Evolutionary conservation across 1,140 invertebrate genomes (phyloP).

Genomic region (Meloidogyne hapla): DNA sequence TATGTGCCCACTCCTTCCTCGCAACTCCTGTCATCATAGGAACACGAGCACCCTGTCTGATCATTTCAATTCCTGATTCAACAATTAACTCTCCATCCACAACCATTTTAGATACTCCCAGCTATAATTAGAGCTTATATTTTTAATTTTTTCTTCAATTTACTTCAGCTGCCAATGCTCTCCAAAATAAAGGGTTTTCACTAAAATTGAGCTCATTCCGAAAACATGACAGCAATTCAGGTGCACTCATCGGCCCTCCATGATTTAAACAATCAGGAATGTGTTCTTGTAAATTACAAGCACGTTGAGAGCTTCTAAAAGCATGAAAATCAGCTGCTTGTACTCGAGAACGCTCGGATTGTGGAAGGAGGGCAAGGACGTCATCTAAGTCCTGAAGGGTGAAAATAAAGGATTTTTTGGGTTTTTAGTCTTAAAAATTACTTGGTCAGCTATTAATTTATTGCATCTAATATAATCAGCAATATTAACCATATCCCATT

Average conservation of each 20-base stretch:
- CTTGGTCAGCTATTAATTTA: constrained; percentile 50
- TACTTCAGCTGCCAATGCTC: constrained; percentile 58
- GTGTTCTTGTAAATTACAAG: constrained; percentile 59
- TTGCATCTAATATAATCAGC: constrained; percentile 61
- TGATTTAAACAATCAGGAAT: constrained; percentile 51
- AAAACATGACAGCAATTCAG: constrained; percentile 55
- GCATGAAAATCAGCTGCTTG: background rate
- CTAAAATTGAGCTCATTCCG: constrained; percentile 60
- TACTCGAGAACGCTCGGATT: constrained; percentile 30
- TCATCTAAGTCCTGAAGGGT: constrained; percentile 49
- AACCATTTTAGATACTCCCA: constrained; percentile 64
- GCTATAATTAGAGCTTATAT: constrained; percentile 32
- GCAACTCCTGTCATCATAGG: constrained; percentile 62
- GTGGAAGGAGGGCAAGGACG: constrained; percentile 50
- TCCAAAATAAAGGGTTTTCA: constrained; percentile 53
- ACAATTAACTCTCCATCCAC: constrained; percentile 59
- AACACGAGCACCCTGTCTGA: constrained; percentile 50
- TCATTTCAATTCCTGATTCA: constrained; percentile 46
- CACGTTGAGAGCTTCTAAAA: constrained; percentile 25
- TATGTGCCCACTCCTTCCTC: constrained; percentile 60
- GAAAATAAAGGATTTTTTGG: too few relatives aligned
- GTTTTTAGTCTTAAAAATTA: background rate
- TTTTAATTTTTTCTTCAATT: background rate
- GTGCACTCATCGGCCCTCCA: constrained; percentile 44
- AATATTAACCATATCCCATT: constrained; percentile 60